These are phyloP conservation scores for Rhabdornis inornatus DNA, from an alignment of 2,113 vertebrate genomes.

Conservation along the genomic window DNA sequence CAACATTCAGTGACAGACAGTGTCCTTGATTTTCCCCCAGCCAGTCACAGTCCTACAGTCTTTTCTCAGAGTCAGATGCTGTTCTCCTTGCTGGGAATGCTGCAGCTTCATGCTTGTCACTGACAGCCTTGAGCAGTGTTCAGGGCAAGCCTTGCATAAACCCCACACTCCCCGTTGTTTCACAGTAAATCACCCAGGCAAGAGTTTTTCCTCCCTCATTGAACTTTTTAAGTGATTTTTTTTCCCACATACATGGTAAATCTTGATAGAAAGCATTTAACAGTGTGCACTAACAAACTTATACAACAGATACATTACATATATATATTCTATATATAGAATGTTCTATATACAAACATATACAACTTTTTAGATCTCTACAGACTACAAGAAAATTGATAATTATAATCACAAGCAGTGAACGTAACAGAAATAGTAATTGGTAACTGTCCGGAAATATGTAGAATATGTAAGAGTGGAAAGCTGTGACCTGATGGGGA, in stretches of 20 bases:
- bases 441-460: slow-evolving; percentile 72
- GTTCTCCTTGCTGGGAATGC: background rate
- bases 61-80: background rate
- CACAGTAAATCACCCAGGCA: slow-evolving; percentile 31
- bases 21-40: background rate
- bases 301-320: slow-evolving; percentile 83
- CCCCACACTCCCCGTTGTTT: slow-evolving; percentile 53
- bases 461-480: slow-evolving; percentile 68
- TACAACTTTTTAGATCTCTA: slow-evolving; percentile 78
- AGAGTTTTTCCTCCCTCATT: slow-evolving; percentile 41
- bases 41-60: background rate
- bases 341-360: slow-evolving; percentile 87
- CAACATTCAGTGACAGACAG: background rate
- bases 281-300: slow-evolving; percentile 78
- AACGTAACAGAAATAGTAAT: slow-evolving; percentile 73
- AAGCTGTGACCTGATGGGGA: slow-evolving; percentile 67
- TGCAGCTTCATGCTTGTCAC: background rate
- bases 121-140: background rate
- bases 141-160: background rate
- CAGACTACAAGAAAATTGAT: slow-evolving; percentile 76
- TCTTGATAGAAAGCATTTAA: slow-evolving; percentile 72
- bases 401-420: slow-evolving; percentile 74
- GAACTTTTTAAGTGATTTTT: slow-evolving; percentile 56
- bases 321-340: slow-evolving; percentile 84
- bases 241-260: slow-evolving; percentile 69